Evolutionary conservation across 2,888 invertebrate genomes (phyloP).

Genomic region (Bhutanitis thaidina): DNA sequence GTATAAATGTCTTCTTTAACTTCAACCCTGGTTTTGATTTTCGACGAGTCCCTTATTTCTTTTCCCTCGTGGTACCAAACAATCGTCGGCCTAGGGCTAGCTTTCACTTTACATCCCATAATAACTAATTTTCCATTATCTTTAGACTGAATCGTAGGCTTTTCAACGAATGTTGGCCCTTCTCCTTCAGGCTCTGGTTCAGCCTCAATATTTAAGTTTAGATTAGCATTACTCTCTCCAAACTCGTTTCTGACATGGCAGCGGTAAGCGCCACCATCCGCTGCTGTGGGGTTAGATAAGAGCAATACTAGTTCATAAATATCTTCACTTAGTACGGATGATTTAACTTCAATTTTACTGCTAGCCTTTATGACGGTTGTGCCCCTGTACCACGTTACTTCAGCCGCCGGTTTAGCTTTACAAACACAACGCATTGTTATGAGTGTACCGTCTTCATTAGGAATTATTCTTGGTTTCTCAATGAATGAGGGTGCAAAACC

Average conservation of each 20-base stretch:
- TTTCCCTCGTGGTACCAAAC: conserved; percentile 76
- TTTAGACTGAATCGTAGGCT: conserved; percentile 91
- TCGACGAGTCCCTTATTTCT: conserved; percentile 88
- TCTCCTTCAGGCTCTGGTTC: conserved; percentile 96
- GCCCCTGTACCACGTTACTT: conserved; percentile 97
- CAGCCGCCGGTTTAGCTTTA: conserved; percentile 96
- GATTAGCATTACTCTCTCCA: conserved; percentile 97
- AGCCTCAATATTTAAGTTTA: conserved; percentile 98
- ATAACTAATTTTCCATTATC: conserved; percentile 73
- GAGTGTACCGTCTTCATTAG: conserved; percentile 97
- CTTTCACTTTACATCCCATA: conserved; percentile 76
- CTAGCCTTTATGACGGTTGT: conserved; percentile 91
- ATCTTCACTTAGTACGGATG: conserved; percentile 88
- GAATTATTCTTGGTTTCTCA: conserved; percentile 99
- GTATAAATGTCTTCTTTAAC: conserved; percentile 90
- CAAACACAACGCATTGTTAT: conserved; percentile 98
- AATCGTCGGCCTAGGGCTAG: conserved; percentile 73
- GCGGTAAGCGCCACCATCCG: conserved; percentile 82
- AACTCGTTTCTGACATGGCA: conserved; percentile 97
- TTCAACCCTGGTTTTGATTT: conserved; percentile 89
- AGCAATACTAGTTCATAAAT: conserved; percentile 90
- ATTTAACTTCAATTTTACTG: conserved; percentile 90
- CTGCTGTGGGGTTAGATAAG: conserved; percentile 73
- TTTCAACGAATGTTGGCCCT: conserved; percentile 96
- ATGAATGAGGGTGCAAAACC: conserved; percentile 98